Evolutionary conservation across 1,140 invertebrate genomes (phyloP).

Genomic region (Asbolus verrucosus): DNA sequence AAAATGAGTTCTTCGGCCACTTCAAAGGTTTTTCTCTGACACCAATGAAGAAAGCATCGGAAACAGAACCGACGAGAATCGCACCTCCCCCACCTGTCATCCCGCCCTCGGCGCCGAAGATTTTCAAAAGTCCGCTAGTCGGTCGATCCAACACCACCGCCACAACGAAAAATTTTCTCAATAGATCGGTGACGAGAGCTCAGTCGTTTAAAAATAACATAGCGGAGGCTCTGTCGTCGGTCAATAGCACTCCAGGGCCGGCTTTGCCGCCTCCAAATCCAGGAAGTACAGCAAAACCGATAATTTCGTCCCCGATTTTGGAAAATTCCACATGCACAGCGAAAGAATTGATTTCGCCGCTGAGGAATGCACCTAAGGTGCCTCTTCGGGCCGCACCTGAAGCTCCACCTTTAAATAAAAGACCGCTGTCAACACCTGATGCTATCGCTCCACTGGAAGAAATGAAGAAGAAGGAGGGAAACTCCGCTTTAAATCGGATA

Average conservation of each 20-base stretch:
- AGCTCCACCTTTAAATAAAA: conserved; percentile 63
- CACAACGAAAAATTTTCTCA: conserved; percentile 59
- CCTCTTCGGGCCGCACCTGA: conserved; percentile 70
- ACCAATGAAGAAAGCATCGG: conserved; percentile 72
- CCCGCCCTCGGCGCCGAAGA: conserved; percentile 10
- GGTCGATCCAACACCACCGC: conserved; percentile 47
- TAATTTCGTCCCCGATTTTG: conserved; percentile 83
- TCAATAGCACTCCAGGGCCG: conserved; percentile 67
- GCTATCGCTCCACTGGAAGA: conserved; percentile 62
- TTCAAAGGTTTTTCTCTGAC: conserved; percentile 86
- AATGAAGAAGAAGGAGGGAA: conserved; percentile 66
- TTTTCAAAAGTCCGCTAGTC: not conserved
- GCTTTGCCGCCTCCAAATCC: conserved; percentile 71
- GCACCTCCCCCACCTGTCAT: conserved; percentile 66
- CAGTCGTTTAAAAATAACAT: conserved; percentile 58
- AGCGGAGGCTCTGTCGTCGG: conserved; percentile 63
- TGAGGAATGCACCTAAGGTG: conserved; percentile 67
- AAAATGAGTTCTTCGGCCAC: conserved; percentile 81
- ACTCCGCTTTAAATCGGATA: conserved; percentile 78
- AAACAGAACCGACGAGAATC: conserved; percentile 64
- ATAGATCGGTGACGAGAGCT: conserved; percentile 55
- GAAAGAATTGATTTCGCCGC: conserved; percentile 74
- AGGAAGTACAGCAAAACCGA: conserved; percentile 73
- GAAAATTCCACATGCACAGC: conserved; percentile 83
- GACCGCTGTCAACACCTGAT: conserved; percentile 69